Evolutionary conservation across 2,888 invertebrate genomes (phyloP).

Genomic region (Hirtodrosophila trivittata): DNA sequence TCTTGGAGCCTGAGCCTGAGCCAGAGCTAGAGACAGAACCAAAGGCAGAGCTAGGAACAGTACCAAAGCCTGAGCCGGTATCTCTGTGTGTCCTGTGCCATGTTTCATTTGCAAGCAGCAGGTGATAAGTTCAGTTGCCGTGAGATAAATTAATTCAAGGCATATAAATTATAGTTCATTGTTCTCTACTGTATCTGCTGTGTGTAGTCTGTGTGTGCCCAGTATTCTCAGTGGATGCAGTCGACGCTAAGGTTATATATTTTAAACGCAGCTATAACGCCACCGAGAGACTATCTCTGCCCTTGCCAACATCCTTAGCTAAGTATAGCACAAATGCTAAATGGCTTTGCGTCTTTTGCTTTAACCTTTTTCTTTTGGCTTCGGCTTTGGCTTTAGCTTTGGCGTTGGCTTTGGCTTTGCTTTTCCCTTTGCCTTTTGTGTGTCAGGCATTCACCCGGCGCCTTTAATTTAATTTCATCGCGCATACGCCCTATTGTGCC

Average conservation of each 20-base stretch:
- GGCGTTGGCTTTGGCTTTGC: no score
- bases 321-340: conserved; percentile 21
- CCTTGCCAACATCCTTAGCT: conserved; percentile 12
- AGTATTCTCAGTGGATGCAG: conserved; percentile 17
- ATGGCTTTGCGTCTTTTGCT: conserved; percentile 18
- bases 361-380: conserved; percentile 13
- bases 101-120: conserved; percentile 45
- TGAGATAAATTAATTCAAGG: conserved; percentile 63
- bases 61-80: neutral
- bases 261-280: conserved; percentile 29
- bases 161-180: conserved; percentile 73
- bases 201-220: conserved; percentile 2
- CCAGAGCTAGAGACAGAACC: neutral
- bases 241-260: conserved; percentile 30
- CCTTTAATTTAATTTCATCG: conserved; percentile 52
- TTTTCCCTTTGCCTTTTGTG: conserved; percentile 13
- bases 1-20: conserved; percentile 30
- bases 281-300: neutral
- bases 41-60: neutral
- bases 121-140: conserved; percentile 65
- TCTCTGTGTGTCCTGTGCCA: conserved; percentile 18
- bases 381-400: no score
- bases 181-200: conserved; percentile 30
- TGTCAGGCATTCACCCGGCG: conserved; percentile 21
- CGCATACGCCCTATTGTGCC: conserved; percentile 47